Percentiles rank a stretch among this genome's conserved stretches.
phyloP scores from a whole-genome alignment of 2,888 invertebrate species.

The Mongoloraphidia duomilia region DNA sequence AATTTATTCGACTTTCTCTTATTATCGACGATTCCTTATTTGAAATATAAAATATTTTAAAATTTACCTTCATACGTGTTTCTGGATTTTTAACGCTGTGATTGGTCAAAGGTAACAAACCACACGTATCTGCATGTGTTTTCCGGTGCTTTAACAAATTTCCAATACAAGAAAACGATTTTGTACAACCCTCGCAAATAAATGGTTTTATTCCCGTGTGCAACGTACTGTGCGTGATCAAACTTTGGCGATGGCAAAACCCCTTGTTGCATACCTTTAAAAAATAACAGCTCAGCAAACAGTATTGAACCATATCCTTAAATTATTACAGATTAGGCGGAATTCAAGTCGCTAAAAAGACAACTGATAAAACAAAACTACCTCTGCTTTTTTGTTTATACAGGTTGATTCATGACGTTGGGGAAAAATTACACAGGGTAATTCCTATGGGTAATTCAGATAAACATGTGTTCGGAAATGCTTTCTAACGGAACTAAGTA shows the following conservation, averaged over 20 bases:
- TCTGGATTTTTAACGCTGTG: slow-evolving; percentile 22
- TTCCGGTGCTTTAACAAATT: slow-evolving; percentile 34
- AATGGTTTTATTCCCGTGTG: slow-evolving; percentile 35
- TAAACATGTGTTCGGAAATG: no score
- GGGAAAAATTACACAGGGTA: no score
- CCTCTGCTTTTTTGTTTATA: no score
- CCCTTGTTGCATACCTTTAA: slow-evolving; percentile 31
- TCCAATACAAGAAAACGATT: slow-evolving; percentile 33
- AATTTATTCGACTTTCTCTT: no score
- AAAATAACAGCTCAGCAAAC: neutral
- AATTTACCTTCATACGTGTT: slow-evolving; percentile 22
- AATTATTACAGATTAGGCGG: no score
- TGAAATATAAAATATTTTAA: slow-evolving; percentile 3
- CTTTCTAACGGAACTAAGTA: no score
- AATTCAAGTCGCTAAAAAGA: no score
- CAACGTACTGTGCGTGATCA: slow-evolving; percentile 32
- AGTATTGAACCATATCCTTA: no score
- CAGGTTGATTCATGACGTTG: no score
- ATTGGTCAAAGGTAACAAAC: slow-evolving; percentile 22
- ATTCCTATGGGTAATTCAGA: no score
- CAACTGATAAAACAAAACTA: no score
- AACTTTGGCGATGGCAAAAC: slow-evolving; percentile 34
- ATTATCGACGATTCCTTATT: no score
- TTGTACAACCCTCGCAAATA: slow-evolving; percentile 31
- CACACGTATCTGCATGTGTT: slow-evolving; percentile 32